Evolutionary conservation across 2,797 vertebrate genomes (phyloP), one percentile per base, ranked within the genome.

Genomic region (Microctenopoma stevenorrisi): DNA sequence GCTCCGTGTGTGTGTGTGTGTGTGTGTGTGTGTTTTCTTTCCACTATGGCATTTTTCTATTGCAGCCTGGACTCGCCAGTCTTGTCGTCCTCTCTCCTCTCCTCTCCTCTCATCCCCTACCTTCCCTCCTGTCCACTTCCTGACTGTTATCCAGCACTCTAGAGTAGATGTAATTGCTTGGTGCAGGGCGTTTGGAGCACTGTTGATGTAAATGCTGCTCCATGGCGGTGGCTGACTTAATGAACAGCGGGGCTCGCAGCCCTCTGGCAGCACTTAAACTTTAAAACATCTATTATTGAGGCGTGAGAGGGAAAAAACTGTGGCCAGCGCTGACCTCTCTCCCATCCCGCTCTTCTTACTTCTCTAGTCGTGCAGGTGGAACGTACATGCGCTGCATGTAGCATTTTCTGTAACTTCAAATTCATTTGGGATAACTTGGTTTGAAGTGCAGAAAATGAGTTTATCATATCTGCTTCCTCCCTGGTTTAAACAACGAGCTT

Each of bases 271-370:
- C 96, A 96, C 96, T 98, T 98, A 96, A 97, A 97, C 96, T 98
- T 98, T 98, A 96, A 98, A 97, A 97, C 94, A 96, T 97, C 95
- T 97, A 97, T 98, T 98, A 98, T 96, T 96, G 96, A 97, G 95
- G 94, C 94, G 94, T 93, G 76, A 92, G 93, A 53, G 33, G 4
- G 38, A 94, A 95, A 91, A 94, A 95, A 88, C 93, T 89, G 94
- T 94, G 95, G 94, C 95, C 94, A 94, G 90, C 91, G 88, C 92
- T 97, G 96, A 98, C 96, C 96, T 95, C 92, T 72, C 75, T 74
- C 75, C 95, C 93, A 94, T 85, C 76, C 69, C 72, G 66, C 76
- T 88, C 84, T 78, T 78, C 86, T 86, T 84, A 72, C 74, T 72
- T 72, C 77, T 72, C 16, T 15, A 92, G 93, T 89, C 93, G 91